Evolutionary conservation across 1,140 invertebrate species (phyloP).

Genomic region (Heliconius melpomene): DNA sequence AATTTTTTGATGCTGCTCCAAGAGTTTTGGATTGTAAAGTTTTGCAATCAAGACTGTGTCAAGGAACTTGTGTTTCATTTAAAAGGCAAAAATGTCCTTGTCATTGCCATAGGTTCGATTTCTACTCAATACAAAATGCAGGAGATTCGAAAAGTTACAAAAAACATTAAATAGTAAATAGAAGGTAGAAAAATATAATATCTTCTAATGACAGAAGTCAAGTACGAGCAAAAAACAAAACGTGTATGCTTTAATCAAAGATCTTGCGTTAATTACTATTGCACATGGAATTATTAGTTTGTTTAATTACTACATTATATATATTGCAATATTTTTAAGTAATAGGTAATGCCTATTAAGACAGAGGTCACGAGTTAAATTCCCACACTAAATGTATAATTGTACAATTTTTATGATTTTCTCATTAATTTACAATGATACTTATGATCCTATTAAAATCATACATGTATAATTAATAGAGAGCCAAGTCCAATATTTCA

Average conservation of each 20-base stretch:
- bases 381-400: neutral
- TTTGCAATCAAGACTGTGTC: constrained; percentile 27
- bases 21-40: constrained; percentile 36
- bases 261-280: neutral
- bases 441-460: neutral
- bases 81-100: no score
- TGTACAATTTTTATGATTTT: neutral
- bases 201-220: no score
- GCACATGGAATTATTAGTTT: neutral
- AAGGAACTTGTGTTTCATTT: no score
- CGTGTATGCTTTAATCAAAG: neutral
- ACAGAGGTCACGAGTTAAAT: neutral
- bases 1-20: constrained; percentile 41
- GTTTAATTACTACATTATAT: neutral
- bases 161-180: no score
- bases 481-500: no score
- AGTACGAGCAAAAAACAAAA: neutral
- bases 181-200: no score
- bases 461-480: neutral
- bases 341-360: neutral
- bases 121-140: no score
- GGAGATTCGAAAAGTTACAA: no score
- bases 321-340: neutral
- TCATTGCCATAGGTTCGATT: no score
- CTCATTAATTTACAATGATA: neutral